Evolutionary conservation across 2,888 invertebrate genomes (phyloP).

Genomic region (Caenorhabditis virilis): DNA sequence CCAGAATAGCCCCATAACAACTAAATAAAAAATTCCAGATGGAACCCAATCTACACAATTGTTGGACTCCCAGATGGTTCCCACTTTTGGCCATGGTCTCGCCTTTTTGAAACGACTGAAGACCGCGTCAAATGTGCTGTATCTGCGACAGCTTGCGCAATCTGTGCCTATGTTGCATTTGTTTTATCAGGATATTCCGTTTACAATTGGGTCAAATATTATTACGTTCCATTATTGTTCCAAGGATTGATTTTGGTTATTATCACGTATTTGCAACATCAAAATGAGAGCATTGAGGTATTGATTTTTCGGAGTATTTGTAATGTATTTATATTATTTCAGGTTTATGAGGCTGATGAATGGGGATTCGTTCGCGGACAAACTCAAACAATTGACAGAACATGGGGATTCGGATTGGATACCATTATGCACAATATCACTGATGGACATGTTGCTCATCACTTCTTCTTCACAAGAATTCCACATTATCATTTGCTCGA

Average conservation of each 20-base stretch:
- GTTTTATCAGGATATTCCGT: conserved; percentile 43
- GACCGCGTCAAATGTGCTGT: conserved; percentile 63
- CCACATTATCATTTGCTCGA: conserved; percentile 65
- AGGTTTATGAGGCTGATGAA: conserved; percentile 56
- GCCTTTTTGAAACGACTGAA: conserved; percentile 58
- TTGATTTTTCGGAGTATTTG: background rate
- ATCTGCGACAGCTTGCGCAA: conserved; percentile 49
- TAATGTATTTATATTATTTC: conserved; percentile 1
- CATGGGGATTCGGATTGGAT: conserved; percentile 54
- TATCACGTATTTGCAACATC: conserved; percentile 63
- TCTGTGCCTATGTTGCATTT: conserved; percentile 57
- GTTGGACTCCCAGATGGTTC: conserved; percentile 67
- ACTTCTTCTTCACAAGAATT: conserved; percentile 66
- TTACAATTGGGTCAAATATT: conserved; percentile 57
- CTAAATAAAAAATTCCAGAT: conserved; percentile 38
- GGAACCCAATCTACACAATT: conserved; percentile 66
- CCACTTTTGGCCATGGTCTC: conserved; percentile 65
- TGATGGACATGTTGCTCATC: conserved; percentile 65
- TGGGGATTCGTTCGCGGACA: conserved; percentile 59
- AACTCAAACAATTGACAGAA: conserved; percentile 54
- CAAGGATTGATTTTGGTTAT: conserved; percentile 60
- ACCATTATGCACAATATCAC: conserved; percentile 56
- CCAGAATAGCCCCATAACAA: background rate
- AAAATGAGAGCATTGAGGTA: conserved; percentile 59
- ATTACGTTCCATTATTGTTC: conserved; percentile 60